These are phyloP conservation scores for Pterocles gutturalis DNA, from an alignment of 2,113 vertebrate genomes.

Conservation along the genomic window DNA sequence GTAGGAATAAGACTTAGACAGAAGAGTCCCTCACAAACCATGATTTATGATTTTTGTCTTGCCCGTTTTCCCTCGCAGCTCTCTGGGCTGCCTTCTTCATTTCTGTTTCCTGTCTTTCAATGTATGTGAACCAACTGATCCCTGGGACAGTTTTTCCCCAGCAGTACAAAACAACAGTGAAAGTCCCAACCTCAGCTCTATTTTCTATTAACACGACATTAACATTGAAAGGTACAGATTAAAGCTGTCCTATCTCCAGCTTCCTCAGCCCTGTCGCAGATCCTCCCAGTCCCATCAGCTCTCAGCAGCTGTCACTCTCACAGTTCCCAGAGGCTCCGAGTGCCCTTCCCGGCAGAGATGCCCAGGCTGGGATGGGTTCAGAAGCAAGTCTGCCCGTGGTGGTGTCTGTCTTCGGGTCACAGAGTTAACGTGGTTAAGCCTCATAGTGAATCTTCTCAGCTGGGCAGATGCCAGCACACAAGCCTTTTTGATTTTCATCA, in stretches of 20 bases:
- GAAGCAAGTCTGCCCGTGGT: accelerated
- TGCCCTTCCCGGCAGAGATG: neutral
- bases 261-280: neutral
- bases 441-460: neutral
- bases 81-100: neutral
- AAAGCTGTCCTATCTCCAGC: neutral
- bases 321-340: accelerated
- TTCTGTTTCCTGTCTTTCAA: neutral
- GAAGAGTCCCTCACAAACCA: neutral
- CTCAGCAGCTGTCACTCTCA: accelerated
- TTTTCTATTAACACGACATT: neutral
- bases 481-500: accelerated
- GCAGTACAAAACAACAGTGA: neutral
- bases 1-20: neutral
- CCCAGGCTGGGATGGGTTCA: accelerated
- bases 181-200: neutral
- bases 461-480: neutral
- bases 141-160: neutral
- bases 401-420: neutral
- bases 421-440: accelerated
- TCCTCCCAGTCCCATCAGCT: neutral
- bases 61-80: neutral
- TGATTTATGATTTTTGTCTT: neutral
- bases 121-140: neutral
- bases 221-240: neutral